Evolutionary conservation across 2,113 vertebrate genomes (phyloP), one percentile per base, ranked within the genome.

Genomic region (Apodemus speciosus): DNA sequence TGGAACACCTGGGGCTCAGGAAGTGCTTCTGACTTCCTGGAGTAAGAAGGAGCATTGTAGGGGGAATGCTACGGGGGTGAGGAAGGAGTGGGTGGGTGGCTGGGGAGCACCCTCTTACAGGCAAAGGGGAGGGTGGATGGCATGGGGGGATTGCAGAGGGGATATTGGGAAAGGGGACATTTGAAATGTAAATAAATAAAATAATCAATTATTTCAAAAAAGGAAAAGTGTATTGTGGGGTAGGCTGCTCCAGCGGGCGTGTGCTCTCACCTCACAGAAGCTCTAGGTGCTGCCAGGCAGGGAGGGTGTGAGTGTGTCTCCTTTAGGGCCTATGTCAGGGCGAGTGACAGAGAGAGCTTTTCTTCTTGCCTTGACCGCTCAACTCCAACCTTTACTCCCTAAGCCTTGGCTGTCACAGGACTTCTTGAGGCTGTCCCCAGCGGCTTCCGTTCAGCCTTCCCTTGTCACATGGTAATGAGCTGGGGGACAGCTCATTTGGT

Each of bases 241-340:
- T 27, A 0, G 1, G 3, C 35, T 2, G n/a, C 27, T 14, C 23
- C 73, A 10, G 20, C 30, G 3, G 7, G 40, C 80, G 6, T 60
- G n/a, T n/a, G 32, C 2, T 25, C 35, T 69, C n/a, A 40, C n/a
- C 68, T 23, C 84, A 69, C n/a, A 43, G 30, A 43, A 62, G 9
- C 35, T 68, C 49, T 9, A 25, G 11, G 68, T 32, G 38, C 85
- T 86, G 60, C 49, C 35, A 9, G 32, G 20, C 7, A 1, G 27
- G 32, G n/a, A 7, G 27, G 35, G 53, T 0, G 5, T 43, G 11
- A 9, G 3, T 0, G 14, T 14, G 15, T 49, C 9, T 2, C 40
- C 7, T 0, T 40, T 16, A 32, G 79, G 77, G 40, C 2, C 10
- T 6, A 9, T 6, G 2, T 32, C 46, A 32, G 53, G 75, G 11